Evolutionary conservation across 2,797 vertebrate species (phyloP).

Genomic region (Enteromius radiatus): DNA sequence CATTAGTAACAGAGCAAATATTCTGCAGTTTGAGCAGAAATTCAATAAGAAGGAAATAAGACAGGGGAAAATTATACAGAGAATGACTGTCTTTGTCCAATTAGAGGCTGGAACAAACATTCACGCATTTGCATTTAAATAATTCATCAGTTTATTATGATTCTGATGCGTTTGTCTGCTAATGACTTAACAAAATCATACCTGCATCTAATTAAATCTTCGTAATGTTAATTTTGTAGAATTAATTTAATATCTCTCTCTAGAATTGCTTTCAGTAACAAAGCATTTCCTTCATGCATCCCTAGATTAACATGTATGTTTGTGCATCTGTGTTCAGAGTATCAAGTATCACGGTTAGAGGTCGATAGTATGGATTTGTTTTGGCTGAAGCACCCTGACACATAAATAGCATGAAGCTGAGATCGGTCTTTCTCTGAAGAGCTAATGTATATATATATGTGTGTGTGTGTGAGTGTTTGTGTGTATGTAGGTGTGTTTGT

Average conservation of each 20-base stretch:
- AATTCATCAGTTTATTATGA: constrained; percentile 2
- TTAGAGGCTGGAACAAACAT: constrained; percentile 34
- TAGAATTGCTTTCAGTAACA: not conserved
- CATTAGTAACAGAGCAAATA: constrained; percentile 47
- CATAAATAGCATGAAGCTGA: constrained; percentile 44
- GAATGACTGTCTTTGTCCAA: constrained; percentile 33
- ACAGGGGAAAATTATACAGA: constrained; percentile 18
- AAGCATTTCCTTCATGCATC: not conserved
- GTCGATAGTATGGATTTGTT: constrained; percentile 50
- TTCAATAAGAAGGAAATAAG: constrained; percentile 43
- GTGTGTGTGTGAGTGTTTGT: not conserved
- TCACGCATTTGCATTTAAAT: constrained; percentile 8
- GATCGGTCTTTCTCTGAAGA: constrained; percentile 19
- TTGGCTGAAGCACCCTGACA: constrained; percentile 40
- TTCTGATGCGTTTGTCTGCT: constrained; percentile 1
- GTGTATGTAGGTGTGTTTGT: not conserved
- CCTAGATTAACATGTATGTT: not conserved
- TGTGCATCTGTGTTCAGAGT: constrained; percentile 9
- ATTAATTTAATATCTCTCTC: not conserved
- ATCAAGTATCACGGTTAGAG: constrained; percentile 26
- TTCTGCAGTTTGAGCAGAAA: constrained; percentile 44
- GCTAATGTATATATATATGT: not conserved
- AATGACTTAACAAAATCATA: constrained; percentile 6
- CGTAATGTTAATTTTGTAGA: not conserved
- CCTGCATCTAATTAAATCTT: constrained; percentile 10